Base-by-base conservation (phyloP, 1,140 invertebrate genomes). In the Himalopsyche phryganea region DNA sequence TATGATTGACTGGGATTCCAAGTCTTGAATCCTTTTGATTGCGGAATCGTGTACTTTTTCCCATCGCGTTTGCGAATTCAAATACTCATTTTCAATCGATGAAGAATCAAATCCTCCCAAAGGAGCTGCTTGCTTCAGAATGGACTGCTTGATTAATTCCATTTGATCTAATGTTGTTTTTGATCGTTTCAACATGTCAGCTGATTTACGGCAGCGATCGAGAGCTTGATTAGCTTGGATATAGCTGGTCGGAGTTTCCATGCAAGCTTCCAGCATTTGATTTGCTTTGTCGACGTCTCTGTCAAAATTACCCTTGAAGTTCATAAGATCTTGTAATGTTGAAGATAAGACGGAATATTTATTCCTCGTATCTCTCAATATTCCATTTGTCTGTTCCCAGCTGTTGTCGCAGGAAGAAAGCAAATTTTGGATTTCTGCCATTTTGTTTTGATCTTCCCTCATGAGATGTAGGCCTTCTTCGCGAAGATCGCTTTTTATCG, bases 1-100 rank as follows among this genome's bases (percentile, higher is more conserved):
- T 44, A 96, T 88, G 4, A 92, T 86, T 0, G 89, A 76, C 70
- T 96, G 91, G 0, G 91, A 89, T 72, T 97, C 93, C 38, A 90
- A 84, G 42, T 85, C 84, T 71, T 94, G 86, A 9, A 85, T 81
- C 57, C 84, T 81, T 56, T 86, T 85, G 13, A 84, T 82, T 2
- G 88, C 78, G 56, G 84, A 81, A 55, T 88, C 83, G 65, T 88
- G 84, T 11, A 82, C 77, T 45, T 85, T 83, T 64, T 91, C 85
- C 84, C 90, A 95, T n/a, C 82, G 77, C 18, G 85, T 81, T 63
- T 86, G 82, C 9, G 83, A 77, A 14, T 76, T 74, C 1, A 80
- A 69, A 13, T 89, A 73, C 44, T 87, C 83, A 23, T 81, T 78
- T 65, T 84, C 81, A n/a, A 91, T 78, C 4, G 83, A 79, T 51